phyloP scores from a whole-genome alignment of 2,113 vertebrate species.

The Gila orcuttii region DNA sequence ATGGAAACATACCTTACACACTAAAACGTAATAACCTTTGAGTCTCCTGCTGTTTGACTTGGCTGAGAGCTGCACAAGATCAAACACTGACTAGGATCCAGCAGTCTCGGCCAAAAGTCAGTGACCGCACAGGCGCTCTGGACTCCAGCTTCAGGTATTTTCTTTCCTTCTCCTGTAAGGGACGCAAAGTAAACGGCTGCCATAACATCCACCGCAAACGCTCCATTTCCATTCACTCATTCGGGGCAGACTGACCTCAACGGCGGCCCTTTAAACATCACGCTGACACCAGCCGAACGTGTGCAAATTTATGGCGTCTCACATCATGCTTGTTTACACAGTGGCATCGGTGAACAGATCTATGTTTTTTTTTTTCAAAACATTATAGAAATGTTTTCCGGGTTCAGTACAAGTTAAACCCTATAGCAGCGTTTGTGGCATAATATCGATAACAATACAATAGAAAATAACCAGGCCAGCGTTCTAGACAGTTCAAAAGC shows the following conservation, averaged over 20 bases:
- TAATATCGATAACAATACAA: neutral
- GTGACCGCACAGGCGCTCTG: conserved; percentile 64
- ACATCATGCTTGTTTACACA: neutral
- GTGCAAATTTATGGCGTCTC: neutral
- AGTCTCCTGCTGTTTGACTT: conserved; percentile 77
- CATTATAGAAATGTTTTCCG: neutral
- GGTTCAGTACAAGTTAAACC: neutral
- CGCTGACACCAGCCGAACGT: neutral
- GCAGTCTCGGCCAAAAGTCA: conserved; percentile 76
- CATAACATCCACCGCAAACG: conserved; percentile 50
- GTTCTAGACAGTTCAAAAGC: neutral
- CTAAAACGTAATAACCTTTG: conserved; percentile 80
- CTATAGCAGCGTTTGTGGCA: neutral
- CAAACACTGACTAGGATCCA: conserved; percentile 76
- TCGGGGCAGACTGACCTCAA: neutral
- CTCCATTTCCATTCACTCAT: conserved; percentile 52
- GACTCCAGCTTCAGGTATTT: conserved; percentile 76
- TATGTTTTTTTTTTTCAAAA: neutral
- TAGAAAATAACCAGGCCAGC: neutral
- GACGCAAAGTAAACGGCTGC: conserved; percentile 66
- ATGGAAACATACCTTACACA: conserved; percentile 78
- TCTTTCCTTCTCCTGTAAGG: conserved; percentile 73
- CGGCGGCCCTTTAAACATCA: conserved; percentile 54
- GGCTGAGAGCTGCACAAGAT: conserved; percentile 71
- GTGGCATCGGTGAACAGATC: neutral